These are phyloP conservation scores for Gymnodraco acuticeps DNA, from an alignment of 2,797 vertebrate genomes.

Conservation along the genomic window DNA sequence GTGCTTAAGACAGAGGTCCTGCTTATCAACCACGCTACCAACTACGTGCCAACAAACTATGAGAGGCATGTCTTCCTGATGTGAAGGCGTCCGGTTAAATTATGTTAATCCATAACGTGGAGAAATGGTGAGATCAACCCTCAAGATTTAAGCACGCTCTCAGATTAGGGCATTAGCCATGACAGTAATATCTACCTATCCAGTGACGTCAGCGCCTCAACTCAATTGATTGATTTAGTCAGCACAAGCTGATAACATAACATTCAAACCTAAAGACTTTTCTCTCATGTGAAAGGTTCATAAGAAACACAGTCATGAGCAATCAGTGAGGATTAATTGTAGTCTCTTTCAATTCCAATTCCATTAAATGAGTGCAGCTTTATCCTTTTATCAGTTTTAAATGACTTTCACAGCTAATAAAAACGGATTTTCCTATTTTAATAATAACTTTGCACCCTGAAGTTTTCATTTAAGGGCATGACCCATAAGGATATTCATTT, in stretches of 20 bases:
- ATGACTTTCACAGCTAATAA: constrained; percentile 3
- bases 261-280: constrained; percentile 9
- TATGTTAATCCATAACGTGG: constrained; percentile 64
- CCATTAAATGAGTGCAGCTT: not conserved
- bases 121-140: constrained; percentile 52
- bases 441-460: not conserved
- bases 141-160: constrained; percentile 47
- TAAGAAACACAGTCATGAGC: not conserved
- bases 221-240: constrained; percentile 12
- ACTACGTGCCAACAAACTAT: constrained; percentile 33
- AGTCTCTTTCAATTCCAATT: not conserved
- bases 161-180: constrained; percentile 43
- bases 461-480: constrained; percentile 3
- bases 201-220: constrained; percentile 33
- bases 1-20: constrained; percentile 51
- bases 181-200: constrained; percentile 35
- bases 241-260: not conserved
- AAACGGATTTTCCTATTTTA: not conserved
- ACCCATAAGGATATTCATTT: not conserved
- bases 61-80: constrained; percentile 48
- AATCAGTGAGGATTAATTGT: constrained; percentile 4
- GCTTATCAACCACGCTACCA: constrained; percentile 51
- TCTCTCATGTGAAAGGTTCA: not conserved
- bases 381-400: constrained; percentile 16
- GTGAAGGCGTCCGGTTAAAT: constrained; percentile 50